Evolutionary conservation across 2,113 vertebrate species (phyloP), one percentile per base, ranked within the genome.

Genomic region (Rutilus rutilus): DNA sequence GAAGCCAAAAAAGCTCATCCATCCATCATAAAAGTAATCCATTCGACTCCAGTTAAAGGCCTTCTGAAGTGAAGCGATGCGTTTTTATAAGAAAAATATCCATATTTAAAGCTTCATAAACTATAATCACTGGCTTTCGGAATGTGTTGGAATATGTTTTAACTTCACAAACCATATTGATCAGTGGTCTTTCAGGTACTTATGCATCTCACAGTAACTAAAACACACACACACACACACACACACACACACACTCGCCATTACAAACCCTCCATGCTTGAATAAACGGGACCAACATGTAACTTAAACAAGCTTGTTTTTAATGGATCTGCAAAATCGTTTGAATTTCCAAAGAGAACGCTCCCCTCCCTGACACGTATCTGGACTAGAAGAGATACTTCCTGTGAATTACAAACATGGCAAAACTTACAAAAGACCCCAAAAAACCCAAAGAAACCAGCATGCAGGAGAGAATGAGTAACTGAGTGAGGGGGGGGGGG

Each of bases 271-370:
- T 54, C 30, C 76, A 78, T 39, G 2, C 52, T 57, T 59, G 23
- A 79, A 79, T 59, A 85, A 85, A 87, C 62, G 3, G 62, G 12
- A 88, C 86, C 80, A 83, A 87, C 79, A 76, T 86, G 90, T 94
- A 94, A 95, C 93, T 95, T 95, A 95, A 94, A 94, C 94, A 95
- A 95, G 94, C 93, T 94, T 93, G 92, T 93, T 94, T 92, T 96
- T 96, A 95, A 96, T 95, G 94, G 94, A 94, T 95, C 93, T 95
- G 94, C 94, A 95, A 96, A 96, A 95, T 89, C 91, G 93, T 94
- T 93, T 94, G 94, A 95, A 94, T 94, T 94, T 95, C 93, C 93
- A 95, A 93, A 94, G 93, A 94, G 91, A 94, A 93, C 78, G 52
- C 91, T 91, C 91, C 93, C 93, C 88, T 82, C 92, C 92, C 93